Percentiles rank a stretch among this genome's conserved stretches.
Evolutionary conservation across 2,113 vertebrate species (phyloP).

Genomic region (Cyanoramphus novaezelandiae): DNA sequence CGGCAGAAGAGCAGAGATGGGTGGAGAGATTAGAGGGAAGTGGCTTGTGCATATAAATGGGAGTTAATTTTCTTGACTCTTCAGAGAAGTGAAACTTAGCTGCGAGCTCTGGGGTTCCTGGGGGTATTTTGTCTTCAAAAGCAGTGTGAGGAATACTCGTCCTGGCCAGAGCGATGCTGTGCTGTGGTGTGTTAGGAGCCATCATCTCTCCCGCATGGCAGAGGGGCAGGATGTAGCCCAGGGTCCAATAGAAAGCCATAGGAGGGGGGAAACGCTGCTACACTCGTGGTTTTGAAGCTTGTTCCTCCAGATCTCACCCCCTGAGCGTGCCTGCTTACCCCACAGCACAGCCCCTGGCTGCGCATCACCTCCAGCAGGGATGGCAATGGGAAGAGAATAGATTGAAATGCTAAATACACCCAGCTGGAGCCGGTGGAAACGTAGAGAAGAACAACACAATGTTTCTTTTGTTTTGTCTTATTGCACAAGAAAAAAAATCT

Average conservation of each 20-base stretch:
- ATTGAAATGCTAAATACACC: neutral
- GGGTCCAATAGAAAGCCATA: rapidly evolving
- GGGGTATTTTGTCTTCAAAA: neutral
- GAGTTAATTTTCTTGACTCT: constrained; percentile 59
- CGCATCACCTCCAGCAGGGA: neutral
- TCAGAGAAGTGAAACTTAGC: constrained; percentile 5
- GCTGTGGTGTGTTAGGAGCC: rapidly evolving
- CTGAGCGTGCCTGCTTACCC: neutral
- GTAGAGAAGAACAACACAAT: neutral
- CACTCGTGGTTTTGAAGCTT: neutral
- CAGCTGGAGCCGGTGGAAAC: constrained; percentile 23
- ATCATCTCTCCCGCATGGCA: neutral
- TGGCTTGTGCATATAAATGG: constrained; percentile 59
- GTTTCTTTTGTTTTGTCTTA: constrained; percentile 66
- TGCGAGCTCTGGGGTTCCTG: neutral
- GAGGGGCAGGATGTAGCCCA: neutral
- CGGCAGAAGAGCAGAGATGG: constrained; percentile 42
- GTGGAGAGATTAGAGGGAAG: constrained; percentile 52
- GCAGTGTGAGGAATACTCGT: neutral
- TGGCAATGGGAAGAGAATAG: neutral
- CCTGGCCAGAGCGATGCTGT: neutral
- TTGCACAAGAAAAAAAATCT: constrained; percentile 42
- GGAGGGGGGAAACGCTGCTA: rapidly evolving
- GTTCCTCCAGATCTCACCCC: neutral
- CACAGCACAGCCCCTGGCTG: rapidly evolving